Evolutionary conservation across 2,113 vertebrate species (phyloP).

Genomic region (Epinephelus cyanopodus): DNA sequence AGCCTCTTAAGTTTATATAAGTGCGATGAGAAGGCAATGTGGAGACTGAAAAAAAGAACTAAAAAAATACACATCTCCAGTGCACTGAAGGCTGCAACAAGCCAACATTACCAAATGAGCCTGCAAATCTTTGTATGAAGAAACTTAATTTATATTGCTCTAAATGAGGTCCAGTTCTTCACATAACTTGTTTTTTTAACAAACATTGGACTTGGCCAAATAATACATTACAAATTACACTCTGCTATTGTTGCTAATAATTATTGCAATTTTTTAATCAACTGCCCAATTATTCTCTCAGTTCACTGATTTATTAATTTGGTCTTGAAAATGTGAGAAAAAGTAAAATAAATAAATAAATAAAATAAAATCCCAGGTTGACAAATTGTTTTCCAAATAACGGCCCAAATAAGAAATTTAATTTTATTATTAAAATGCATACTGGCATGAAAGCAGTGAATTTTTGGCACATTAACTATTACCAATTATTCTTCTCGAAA

Average conservation of each 20-base stretch:
- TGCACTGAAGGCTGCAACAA: neutral
- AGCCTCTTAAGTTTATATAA: slow-evolving; percentile 45
- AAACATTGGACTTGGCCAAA: neutral
- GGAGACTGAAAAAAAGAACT: neutral
- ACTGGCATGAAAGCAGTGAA: neutral
- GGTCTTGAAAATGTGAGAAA: neutral
- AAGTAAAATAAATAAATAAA: too few species aligned
- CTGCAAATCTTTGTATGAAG: neutral
- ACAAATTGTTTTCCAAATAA: neutral
- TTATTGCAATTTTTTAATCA: neutral
- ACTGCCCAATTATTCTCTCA: neutral
- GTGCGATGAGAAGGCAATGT: slow-evolving; percentile 3
- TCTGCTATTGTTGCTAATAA: neutral
- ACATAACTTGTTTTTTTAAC: neutral
- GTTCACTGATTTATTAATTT: neutral
- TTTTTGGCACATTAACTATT: neutral
- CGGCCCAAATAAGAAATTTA: neutral
- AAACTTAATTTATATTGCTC: neutral
- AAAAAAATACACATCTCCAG: slow-evolving; percentile 17
- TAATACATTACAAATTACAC: neutral
- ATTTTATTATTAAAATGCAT: neutral
- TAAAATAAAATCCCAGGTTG: neutral
- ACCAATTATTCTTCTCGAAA: neutral
- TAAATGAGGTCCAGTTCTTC: neutral
- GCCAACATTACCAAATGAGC: neutral